A percentile compares a stretch with the other conserved stretches of the same genome.
These are phyloP conservation scores for Coregonus suidteri DNA, from an alignment of 2,797 vertebrate species.

Conservation along the genomic window DNA sequence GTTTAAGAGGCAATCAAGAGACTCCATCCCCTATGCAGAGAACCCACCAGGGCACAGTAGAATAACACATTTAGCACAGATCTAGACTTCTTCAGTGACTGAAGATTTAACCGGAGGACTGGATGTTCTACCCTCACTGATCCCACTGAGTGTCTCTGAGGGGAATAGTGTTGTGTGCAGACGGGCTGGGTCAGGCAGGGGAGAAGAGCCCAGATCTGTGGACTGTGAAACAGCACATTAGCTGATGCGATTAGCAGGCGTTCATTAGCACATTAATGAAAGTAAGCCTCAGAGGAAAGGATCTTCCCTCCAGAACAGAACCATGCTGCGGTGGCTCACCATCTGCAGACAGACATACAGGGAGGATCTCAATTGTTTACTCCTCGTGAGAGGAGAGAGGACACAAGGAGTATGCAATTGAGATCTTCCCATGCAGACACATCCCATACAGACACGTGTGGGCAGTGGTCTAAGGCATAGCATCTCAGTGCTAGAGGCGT, in stretches of 20 bases:
- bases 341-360: constrained; percentile 8
- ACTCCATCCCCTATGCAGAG: neutral
- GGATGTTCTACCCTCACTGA: neutral
- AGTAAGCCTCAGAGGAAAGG: constrained; percentile 10
- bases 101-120: neutral
- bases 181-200: constrained; percentile 8
- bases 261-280: constrained; percentile 41
- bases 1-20: neutral
- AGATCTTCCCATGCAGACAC: too few species aligned
- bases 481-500: too few species aligned
- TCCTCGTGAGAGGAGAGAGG: too few species aligned
- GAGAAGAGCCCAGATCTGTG: constrained; percentile 8
- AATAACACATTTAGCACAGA: neutral
- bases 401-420: too few species aligned
- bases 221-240: constrained; percentile 27
- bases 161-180: neutral
- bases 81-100: neutral
- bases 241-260: constrained; percentile 30
- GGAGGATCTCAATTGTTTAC: too few species aligned
- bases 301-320: neutral
- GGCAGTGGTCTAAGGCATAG: too few species aligned
- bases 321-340: constrained; percentile 9
- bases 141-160: neutral
- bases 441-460: neutral
- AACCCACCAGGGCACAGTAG: neutral